Conservation (phyloP, 2,888 invertebrate species). For the Drosophila nr. perissopoda region DNA sequence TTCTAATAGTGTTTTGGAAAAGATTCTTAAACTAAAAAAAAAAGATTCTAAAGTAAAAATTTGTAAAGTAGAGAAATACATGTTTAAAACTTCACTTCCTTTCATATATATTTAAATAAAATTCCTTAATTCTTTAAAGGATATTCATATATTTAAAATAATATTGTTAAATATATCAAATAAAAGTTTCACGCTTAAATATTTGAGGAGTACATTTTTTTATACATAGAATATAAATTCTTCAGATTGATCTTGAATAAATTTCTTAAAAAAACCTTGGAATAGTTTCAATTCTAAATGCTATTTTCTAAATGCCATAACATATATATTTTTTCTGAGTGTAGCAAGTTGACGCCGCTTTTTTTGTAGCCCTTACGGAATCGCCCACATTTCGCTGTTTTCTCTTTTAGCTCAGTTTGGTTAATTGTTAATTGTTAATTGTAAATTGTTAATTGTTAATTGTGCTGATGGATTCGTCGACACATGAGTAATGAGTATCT, state of each 20-base stretch:
- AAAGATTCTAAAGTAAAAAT: too few species aligned
- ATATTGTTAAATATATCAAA: neutral
- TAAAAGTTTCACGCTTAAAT: neutral
- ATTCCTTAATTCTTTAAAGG: neutral
- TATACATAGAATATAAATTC: neutral
- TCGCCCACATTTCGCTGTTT: conserved; percentile 22
- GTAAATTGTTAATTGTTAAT: conserved; percentile 12
- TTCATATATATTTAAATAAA: neutral
- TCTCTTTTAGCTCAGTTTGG: conserved; percentile 17
- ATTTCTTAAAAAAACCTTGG: accelerated
- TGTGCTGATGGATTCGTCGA: conserved; percentile 65
- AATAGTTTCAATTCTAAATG: neutral
- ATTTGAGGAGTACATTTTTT: neutral
- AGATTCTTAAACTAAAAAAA: neutral
- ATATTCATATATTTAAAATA: neutral
- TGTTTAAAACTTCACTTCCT: accelerated
- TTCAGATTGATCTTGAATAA: accelerated
- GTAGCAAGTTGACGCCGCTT: neutral
- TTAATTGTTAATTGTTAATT: conserved; percentile 13
- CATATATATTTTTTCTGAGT: neutral
- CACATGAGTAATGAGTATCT: conserved; percentile 73
- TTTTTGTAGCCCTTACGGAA: neutral
- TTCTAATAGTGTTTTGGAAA: neutral
- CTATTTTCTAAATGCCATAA: neutral
- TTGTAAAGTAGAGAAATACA: neutral